Base-by-base conservation (phyloP, 2,797 vertebrate species). In the Rhinoraja longicauda region DNA sequence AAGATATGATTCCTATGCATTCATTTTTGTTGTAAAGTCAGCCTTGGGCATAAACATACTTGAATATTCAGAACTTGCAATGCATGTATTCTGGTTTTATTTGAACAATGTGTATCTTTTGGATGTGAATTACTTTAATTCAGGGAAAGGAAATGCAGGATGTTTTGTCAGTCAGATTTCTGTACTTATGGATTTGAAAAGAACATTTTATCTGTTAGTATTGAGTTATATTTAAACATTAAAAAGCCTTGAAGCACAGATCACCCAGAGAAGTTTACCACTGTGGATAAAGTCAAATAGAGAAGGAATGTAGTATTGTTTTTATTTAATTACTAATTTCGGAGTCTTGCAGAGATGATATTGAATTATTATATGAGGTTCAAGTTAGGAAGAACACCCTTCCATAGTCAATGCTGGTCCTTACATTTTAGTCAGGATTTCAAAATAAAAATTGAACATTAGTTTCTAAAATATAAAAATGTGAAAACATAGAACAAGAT, bases 271-370 rank as follows among this genome's bases (percentile, higher is more conserved):
- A 24, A 57, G 21, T 82, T 1, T 82, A 45, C 45, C 45, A 45
- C 45, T 45, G 39, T 45, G 45, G 36, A 79, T 36, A 81, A 45
- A 45, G 17, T 36, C 39, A 19, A 45, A 79, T 79, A 19, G 36
- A 39, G 77, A 4, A 39, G 13, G 1, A 12, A 15, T 78, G 15
- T 13, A 36, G 3, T 79, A 19, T 8, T 79, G 36, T 36, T 81
- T 81, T 81, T 81, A 39, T 81, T 53, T 79, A 39, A 21, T 81
- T 81, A 81, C 78, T 81, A 19, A 81, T 81, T 81, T 81, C 1
- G 6, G 78, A 21, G 21, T 10, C 21, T 81, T 81, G 39, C 15
- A 19, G 36, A 39, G 36, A 36, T 79, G 13, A 17, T n/a, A 32
- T 79, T 45, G 36, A 36, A 36, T 15, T 79, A 39, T 21, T 36